phyloP scores from a whole-genome alignment of 2,113 vertebrate species.

The Planiliza haematocheilus region DNA sequence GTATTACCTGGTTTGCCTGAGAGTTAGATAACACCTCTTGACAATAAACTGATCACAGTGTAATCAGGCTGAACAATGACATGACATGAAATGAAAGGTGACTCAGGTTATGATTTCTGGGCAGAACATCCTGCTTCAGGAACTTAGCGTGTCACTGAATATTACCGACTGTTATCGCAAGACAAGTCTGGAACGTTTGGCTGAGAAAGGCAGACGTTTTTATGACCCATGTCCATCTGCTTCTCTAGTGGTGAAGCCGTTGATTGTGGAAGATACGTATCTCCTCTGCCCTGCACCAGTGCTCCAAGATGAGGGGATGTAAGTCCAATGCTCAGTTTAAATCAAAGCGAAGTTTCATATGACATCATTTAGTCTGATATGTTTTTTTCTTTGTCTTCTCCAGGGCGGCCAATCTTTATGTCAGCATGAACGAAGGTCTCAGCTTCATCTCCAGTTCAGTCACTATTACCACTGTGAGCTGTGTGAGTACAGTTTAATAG shows the following conservation, averaged over 20 bases:
- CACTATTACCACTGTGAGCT: conserved; percentile 96
- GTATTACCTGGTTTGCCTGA: too few relatives aligned
- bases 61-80: conserved; percentile 10
- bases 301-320: conserved; percentile 95
- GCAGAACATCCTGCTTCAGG: not conserved
- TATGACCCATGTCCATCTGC: conserved; percentile 15
- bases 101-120: not conserved
- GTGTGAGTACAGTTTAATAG: conserved; percentile 85
- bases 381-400: conserved; percentile 30
- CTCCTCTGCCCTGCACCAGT: conserved; percentile 95
- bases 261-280: conserved; percentile 95
- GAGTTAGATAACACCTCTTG: too few relatives aligned
- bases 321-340: conserved; percentile 69
- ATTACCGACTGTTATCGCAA: not conserved
- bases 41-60: conserved; percentile 5
- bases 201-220: conserved; percentile 4
- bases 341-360: conserved; percentile 23
- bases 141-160: conserved; percentile 9
- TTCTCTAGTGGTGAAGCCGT: conserved; percentile 91
- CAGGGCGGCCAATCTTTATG: conserved; percentile 92
- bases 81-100: not conserved
- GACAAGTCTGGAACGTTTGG: conserved; percentile 26
- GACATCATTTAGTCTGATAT: not conserved
- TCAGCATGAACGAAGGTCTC: conserved; percentile 98
- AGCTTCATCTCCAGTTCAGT: conserved; percentile 99